Conservation (phyloP, 2,113 vertebrate species). For the Falco punctatus region DNA sequence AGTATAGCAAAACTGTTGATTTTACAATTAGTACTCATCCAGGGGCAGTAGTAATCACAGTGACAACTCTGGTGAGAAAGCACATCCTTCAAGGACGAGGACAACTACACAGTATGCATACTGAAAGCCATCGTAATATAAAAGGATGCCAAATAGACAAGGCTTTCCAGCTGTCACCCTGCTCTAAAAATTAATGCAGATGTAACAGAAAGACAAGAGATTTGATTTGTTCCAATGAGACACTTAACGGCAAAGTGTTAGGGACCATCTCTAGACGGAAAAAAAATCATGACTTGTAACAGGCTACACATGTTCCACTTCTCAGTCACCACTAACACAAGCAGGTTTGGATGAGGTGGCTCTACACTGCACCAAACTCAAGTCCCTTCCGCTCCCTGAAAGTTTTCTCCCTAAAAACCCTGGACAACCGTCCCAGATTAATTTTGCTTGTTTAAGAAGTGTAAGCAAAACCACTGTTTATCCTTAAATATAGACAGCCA, state of each 20-base stretch:
- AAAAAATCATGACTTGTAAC: rapidly evolving
- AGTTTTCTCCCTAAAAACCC: not conserved
- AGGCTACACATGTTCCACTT: not conserved
- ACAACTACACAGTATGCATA: not conserved
- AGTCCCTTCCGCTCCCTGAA: not conserved
- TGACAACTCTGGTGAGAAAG: not conserved
- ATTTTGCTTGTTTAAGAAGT: not conserved
- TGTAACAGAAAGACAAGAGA: not conserved
- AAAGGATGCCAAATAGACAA: not conserved
- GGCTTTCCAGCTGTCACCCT: not conserved
- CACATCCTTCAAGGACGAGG: not conserved
- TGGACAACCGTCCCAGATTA: not conserved
- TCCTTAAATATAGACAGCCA: not conserved
- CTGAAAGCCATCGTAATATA: not conserved
- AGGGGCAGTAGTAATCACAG: not conserved
- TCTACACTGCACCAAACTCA: not conserved
- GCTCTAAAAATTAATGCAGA: not conserved
- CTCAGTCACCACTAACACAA: not conserved
- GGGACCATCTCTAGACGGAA: not conserved
- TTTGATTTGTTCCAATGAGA: not conserved
- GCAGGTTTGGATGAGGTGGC: not conserved
- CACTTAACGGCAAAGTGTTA: not conserved
- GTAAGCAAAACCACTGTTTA: not conserved
- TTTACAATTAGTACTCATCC: not conserved
- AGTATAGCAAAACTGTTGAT: not conserved